Evolutionary conservation across 2,113 vertebrate species (phyloP).

Genomic region (Scytalopus superciliaris): DNA sequence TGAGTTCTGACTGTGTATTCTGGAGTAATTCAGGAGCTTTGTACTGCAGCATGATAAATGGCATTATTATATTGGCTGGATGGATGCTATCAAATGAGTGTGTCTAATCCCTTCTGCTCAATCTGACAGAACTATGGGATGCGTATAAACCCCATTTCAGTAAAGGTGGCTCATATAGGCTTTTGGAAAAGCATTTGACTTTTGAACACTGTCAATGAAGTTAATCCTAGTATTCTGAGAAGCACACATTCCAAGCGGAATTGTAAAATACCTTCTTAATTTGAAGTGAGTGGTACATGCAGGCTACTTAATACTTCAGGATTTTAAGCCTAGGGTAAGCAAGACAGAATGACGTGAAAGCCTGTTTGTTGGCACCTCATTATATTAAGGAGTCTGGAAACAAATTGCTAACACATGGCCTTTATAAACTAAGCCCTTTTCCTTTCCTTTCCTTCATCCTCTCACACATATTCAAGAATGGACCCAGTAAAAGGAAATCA

Average conservation of each 20-base stretch:
- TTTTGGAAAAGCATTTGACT: slow-evolving; percentile 4
- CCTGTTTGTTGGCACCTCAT: background rate
- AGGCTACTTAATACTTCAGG: background rate
- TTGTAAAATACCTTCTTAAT: background rate
- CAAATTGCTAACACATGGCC: background rate
- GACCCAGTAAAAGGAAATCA: background rate
- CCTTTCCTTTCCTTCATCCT: background rate
- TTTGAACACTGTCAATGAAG: background rate
- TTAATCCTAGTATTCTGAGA: background rate
- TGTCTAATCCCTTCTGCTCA: background rate
- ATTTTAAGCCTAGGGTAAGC: background rate
- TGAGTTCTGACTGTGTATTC: background rate
- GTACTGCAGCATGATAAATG: background rate
- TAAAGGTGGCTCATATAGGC: background rate
- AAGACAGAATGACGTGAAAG: background rate
- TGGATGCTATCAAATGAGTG: background rate
- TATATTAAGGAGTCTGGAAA: background rate
- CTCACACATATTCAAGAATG: background rate
- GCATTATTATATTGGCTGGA: background rate
- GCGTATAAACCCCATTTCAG: background rate
- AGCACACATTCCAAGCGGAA: background rate
- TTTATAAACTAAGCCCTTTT: background rate
- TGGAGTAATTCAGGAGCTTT: background rate
- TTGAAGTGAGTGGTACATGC: background rate
- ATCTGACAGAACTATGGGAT: background rate